phyloP scores from a whole-genome alignment of 2,797 vertebrate species.

The Epinephelus coioides region DNA sequence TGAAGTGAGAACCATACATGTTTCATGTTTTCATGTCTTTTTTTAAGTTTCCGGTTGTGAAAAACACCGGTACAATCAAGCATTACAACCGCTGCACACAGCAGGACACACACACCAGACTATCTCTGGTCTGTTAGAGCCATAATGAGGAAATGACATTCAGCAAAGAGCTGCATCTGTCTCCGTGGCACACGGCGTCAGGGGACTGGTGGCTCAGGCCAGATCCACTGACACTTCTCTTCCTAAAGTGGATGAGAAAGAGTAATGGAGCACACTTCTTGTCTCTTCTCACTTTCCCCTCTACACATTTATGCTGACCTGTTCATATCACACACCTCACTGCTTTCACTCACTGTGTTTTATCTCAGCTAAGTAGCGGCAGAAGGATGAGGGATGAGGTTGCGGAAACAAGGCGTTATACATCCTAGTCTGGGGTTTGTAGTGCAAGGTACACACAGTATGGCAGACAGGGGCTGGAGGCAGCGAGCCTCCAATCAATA shows the following conservation, averaged over 20 bases:
- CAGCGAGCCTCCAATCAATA: conserved; percentile 76
- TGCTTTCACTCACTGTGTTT: conserved; percentile 32
- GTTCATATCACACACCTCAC: conserved; percentile 33
- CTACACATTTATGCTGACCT: conserved; percentile 48
- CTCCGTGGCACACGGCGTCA: conserved; percentile 58
- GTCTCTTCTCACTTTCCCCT: conserved; percentile 23
- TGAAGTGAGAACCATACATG: no score
- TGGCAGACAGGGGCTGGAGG: conserved; percentile 40
- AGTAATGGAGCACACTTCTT: conserved; percentile 46
- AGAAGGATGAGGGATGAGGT: conserved; percentile 39
- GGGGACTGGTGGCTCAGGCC: conserved; percentile 43
- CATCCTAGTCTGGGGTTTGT: conserved; percentile 43
- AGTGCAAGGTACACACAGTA: conserved; percentile 47
- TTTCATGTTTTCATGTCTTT: not conserved
- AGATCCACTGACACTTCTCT: conserved; percentile 61
- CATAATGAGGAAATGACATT: conserved; percentile 79
- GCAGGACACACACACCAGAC: conserved; percentile 21
- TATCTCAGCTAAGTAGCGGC: conserved; percentile 31
- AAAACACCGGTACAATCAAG: not conserved
- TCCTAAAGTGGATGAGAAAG: conserved; percentile 20
- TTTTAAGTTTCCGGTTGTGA: conserved; percentile 4
- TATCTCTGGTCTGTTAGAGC: conserved; percentile 53
- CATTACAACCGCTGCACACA: conserved; percentile 7
- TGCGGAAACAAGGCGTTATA: conserved; percentile 24
- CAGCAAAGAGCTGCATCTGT: conserved; percentile 65